Evolutionary conservation across 1,140 invertebrate species (phyloP).

Genomic region (Scaptodrosophila lebanonensis): DNA sequence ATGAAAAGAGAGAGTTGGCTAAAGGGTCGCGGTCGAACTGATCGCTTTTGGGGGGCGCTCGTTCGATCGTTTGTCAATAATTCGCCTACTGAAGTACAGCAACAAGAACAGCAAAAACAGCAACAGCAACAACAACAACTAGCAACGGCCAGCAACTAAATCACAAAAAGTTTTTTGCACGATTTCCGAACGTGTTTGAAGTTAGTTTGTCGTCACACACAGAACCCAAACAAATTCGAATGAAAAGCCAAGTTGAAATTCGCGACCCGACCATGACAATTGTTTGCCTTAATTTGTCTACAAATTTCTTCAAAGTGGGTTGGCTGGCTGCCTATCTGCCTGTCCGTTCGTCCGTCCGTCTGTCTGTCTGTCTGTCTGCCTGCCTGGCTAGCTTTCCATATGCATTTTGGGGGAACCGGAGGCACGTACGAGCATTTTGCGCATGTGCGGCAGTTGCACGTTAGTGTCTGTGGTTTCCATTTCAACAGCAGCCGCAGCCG

Average conservation of each 20-base stretch:
- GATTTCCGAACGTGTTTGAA: slow-evolving; percentile 66
- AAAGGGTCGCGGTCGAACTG: slow-evolving; percentile 9
- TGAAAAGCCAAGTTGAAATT: slow-evolving; percentile 4
- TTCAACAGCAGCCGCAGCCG: slow-evolving; percentile 24
- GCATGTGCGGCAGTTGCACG: not conserved
- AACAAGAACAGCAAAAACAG: slow-evolving; percentile 1
- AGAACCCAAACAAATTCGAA: slow-evolving; percentile 15
- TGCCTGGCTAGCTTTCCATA: no score
- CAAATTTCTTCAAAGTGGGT: slow-evolving; percentile 51
- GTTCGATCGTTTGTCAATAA: slow-evolving; percentile 60
- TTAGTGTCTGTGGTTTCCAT: slow-evolving; percentile 32
- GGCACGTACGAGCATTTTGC: slow-evolving; percentile 3
- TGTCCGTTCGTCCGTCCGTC: no score
- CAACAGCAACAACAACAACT: slow-evolving; percentile 10
- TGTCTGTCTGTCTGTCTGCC: no score
- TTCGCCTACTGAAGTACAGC: slow-evolving; percentile 47
- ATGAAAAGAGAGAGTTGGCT: slow-evolving; percentile 34
- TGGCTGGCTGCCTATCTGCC: slow-evolving; percentile 26
- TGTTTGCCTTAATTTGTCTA: slow-evolving; percentile 71
- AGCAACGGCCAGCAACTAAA: slow-evolving; percentile 39
- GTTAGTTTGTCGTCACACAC: no score
- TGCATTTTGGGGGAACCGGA: not conserved
- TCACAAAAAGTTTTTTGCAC: slow-evolving; percentile 51
- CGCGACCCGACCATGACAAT: slow-evolving; percentile 37
- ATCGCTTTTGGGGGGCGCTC: not conserved